These are phyloP conservation scores for Endomychus coccineus DNA, from an alignment of 2,888 invertebrate genomes.

Conservation along the genomic window DNA sequence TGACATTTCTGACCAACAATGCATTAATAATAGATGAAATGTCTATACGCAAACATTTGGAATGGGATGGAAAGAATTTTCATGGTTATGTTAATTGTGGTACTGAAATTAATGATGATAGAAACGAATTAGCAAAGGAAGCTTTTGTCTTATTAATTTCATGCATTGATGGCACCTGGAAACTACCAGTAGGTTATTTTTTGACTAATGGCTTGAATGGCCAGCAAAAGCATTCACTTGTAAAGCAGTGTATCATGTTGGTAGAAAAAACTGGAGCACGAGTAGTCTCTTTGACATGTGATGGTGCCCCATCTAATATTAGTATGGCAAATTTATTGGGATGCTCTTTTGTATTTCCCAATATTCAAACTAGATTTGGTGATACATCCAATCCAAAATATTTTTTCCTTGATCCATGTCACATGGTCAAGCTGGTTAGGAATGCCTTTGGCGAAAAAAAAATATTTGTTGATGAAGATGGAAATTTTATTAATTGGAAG, in stretches of 20 bases:
- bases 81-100: too few relatives aligned
- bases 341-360: neutral
- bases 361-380: neutral
- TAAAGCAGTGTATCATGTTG: neutral
- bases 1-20: neutral
- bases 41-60: too few relatives aligned
- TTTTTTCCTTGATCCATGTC: conserved; percentile 7
- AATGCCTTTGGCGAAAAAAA: conserved; percentile 19
- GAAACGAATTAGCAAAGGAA: too few relatives aligned
- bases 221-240: neutral
- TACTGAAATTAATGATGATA: too few relatives aligned
- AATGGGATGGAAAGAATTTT: too few relatives aligned
- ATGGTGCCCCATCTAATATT: conserved; percentile 3
- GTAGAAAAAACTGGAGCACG: neutral
- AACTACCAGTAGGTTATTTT: too few relatives aligned
- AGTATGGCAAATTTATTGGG: conserved; percentile 3
- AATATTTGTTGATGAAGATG: conserved; percentile 11
- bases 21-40: conserved; percentile 31
- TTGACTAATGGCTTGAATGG: conserved; percentile 7
- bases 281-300: conserved; percentile 1
- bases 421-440: conserved; percentile 21
- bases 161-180: too few relatives aligned
- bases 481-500: conserved; percentile 16
- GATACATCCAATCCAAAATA: neutral
- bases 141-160: too few relatives aligned